Evolutionary conservation across 2,888 invertebrate species (phyloP).

Genomic region (Hirudinaria manillensis): DNA sequence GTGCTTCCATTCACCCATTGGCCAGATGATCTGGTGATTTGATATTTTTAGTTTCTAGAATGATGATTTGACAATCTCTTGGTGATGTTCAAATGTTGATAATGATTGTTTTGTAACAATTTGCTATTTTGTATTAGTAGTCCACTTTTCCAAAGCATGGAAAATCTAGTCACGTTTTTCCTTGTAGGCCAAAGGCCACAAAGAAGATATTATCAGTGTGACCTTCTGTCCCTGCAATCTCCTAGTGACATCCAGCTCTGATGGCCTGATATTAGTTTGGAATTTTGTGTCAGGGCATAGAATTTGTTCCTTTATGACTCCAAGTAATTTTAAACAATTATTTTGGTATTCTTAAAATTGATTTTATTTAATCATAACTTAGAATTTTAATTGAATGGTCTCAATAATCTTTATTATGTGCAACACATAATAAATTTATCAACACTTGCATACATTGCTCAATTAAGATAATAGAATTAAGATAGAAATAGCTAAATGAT

Average conservation of each 20-base stretch:
- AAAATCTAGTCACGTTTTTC: too few relatives aligned
- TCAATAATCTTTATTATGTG: too few relatives aligned
- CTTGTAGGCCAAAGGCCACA: conserved; percentile 49
- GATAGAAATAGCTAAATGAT: too few relatives aligned
- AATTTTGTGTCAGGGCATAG: conserved; percentile 55
- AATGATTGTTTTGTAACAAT: too few relatives aligned
- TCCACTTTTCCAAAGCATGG: too few relatives aligned
- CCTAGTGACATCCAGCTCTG: conserved; percentile 54
- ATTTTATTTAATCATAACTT: too few relatives aligned
- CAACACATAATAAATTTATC: too few relatives aligned
- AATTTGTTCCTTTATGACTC: conserved; percentile 51
- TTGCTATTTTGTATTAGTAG: too few relatives aligned
- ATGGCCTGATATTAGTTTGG: conserved; percentile 54
- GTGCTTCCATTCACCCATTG: conserved; percentile 50
- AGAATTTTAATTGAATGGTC: too few relatives aligned
- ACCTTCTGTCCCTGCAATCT: conserved; percentile 52
- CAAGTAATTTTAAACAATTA: conserved; percentile 39
- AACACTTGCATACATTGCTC: too few relatives aligned
- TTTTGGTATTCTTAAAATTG: too few relatives aligned
- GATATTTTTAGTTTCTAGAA: not conserved
- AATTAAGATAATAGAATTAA: too few relatives aligned
- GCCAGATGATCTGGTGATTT: conserved; percentile 51
- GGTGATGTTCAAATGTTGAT: not conserved
- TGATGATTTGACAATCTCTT: not conserved
- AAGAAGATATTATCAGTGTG: conserved; percentile 52